A percentile compares a stretch with the other conserved stretches of the same genome.
These are phyloP conservation scores for Oligia strigilis DNA, from an alignment of 2,888 invertebrate genomes.

Conservation along the genomic window DNA sequence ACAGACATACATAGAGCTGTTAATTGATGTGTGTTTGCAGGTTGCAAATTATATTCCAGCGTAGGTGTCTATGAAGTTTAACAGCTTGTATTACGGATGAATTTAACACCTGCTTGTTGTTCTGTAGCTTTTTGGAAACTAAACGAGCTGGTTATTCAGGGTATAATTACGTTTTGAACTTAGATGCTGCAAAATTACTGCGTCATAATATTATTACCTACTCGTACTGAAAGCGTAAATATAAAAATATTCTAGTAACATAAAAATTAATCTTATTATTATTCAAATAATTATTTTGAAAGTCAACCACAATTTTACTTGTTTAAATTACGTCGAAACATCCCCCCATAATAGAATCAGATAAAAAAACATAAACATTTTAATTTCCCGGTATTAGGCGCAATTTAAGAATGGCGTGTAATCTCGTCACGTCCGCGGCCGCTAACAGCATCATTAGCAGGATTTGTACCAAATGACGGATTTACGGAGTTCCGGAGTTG, in stretches of 20 bases:
- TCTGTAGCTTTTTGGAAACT: not conserved
- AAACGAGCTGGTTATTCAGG: not conserved
- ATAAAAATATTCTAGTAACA: not conserved
- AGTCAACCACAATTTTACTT: not conserved
- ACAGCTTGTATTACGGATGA: not conserved
- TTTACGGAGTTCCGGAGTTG: constrained; percentile 46
- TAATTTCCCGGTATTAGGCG: constrained; percentile 31
- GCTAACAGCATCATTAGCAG: constrained; percentile 57
- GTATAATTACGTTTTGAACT: not conserved
- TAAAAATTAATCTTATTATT: not conserved
- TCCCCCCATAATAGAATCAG: not conserved
- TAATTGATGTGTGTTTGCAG: constrained; percentile 15
- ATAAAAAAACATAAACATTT: constrained; percentile 40
- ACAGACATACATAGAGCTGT: not conserved
- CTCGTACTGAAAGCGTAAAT: not conserved
- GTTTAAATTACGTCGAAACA: not conserved
- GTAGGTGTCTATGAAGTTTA: not conserved
- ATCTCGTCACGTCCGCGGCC: constrained; percentile 53
- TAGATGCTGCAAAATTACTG: not conserved
- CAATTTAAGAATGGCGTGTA: constrained; percentile 46
- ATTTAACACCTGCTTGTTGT: not conserved
- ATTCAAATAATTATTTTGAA: not conserved
- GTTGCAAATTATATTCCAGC: constrained; percentile 12
- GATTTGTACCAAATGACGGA: constrained; percentile 57
- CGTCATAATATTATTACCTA: not conserved